A percentile compares a stretch with the other conserved stretches of the same genome.
These are phyloP conservation scores for Pedionomus torquatus DNA, from an alignment of 2,113 vertebrate species.

Conservation along the genomic window DNA sequence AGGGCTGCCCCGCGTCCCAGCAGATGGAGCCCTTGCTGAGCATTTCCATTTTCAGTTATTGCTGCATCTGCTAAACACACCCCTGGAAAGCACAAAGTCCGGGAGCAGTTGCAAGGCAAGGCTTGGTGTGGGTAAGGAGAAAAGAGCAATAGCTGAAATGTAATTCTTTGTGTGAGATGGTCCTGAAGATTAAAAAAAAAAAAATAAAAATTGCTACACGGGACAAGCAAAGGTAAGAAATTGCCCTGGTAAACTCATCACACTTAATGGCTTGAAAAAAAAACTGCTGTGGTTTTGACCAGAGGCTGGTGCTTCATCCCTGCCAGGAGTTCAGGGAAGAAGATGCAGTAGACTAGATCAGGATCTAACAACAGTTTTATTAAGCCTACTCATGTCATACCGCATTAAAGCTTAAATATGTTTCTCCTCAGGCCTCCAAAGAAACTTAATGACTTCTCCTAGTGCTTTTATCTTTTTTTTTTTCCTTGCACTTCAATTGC, in stretches of 20 bases:
- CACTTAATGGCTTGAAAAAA: too few species aligned
- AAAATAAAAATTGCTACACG: background rate
- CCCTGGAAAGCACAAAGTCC: accelerated
- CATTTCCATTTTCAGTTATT: background rate
- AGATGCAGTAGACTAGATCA: background rate
- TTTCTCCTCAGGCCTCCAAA: background rate
- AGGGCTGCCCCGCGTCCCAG: background rate
- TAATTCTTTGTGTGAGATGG: background rate
- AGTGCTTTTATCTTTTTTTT: background rate
- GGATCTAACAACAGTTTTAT: background rate
- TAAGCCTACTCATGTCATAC: background rate
- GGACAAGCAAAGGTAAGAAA: background rate
- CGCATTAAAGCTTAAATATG: constrained; percentile 1
- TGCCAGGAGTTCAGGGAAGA: background rate
- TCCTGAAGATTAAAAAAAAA: background rate
- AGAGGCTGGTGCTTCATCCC: background rate
- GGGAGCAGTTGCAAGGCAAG: background rate
- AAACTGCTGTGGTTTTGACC: background rate
- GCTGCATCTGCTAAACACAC: background rate
- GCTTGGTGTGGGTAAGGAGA: background rate
- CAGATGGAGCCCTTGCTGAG: constrained; percentile 35
- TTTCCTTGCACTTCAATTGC: background rate
- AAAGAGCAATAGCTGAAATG: background rate
- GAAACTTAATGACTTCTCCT: background rate
- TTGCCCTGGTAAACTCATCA: background rate